Evolutionary conservation across 2,888 invertebrate species (phyloP).

Genomic region (Theristus sp.): DNA sequence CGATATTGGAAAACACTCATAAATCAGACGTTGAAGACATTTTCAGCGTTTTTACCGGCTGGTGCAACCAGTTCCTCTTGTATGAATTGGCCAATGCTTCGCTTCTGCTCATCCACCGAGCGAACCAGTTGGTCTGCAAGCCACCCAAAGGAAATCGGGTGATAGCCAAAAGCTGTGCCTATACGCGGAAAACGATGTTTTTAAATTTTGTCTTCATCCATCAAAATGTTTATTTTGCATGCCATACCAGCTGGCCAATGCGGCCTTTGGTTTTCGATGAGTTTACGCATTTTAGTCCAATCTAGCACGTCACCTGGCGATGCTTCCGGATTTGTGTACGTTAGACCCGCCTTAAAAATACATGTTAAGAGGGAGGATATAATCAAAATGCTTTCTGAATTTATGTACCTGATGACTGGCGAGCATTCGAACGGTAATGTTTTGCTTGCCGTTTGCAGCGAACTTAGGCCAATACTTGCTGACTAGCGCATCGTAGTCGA

Average conservation of each 20-base stretch:
- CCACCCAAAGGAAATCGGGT: neutral
- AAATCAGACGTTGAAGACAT: too few relatives aligned
- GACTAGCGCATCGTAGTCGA: conserved; percentile 30
- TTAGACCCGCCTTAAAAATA: conserved; percentile 29
- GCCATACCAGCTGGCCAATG: conserved; percentile 18
- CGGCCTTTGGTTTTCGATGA: conserved; percentile 27
- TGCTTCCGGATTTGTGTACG: conserved; percentile 25
- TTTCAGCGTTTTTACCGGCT: too few relatives aligned
- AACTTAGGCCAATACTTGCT: conserved; percentile 34
- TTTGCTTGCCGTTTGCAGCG: conserved; percentile 32
- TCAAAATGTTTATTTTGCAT: too few relatives aligned
- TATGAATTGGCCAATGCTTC: neutral
- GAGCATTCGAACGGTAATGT: conserved; percentile 30
- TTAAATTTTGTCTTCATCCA: too few relatives aligned
- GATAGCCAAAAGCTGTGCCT: neutral
- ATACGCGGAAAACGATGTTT: too few relatives aligned
- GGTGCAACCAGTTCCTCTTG: neutral
- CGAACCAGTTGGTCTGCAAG: neutral
- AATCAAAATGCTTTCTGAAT: neutral
- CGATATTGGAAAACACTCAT: too few relatives aligned
- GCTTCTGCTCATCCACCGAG: neutral
- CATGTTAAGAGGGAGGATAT: too few relatives aligned
- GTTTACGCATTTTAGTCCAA: conserved; percentile 22
- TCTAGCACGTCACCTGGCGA: conserved; percentile 22
- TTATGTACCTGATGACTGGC: conserved; percentile 26